Base-by-base conservation (phyloP, 2,113 vertebrate genomes). In the Cnemophilus loriae region DNA sequence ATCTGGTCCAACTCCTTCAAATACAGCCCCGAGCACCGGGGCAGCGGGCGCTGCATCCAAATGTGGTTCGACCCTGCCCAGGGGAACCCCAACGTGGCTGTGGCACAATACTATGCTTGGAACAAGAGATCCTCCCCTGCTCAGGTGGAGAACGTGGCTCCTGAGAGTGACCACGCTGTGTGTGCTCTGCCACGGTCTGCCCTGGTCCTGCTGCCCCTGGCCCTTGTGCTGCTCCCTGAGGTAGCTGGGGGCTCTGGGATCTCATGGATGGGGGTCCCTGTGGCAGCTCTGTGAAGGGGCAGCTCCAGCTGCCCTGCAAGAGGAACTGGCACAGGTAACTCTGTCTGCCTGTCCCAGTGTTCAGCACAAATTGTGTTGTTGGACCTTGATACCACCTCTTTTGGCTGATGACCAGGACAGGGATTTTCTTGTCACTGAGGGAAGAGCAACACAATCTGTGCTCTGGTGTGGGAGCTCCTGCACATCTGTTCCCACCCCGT, bases 1-100 rank as follows among this genome's bases (percentile, higher is more conserved):
- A 98, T 99, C 97, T 99, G 99, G 99, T 99, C 97, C 52, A 74
- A 98, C 23, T 99, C 99, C 10, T 99, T 98, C 97, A 79, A 74
- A 8, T 97, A 97, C 67, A 99, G 97, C 68, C 93, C 91, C 1
- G 85, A 96, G 60, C 79, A 8, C 28, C 98, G 97, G 23, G 96
- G 95, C 77, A 99, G 99, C 0, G 98, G 98, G 3, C 98, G 90
- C 85, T 99, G 99, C 96, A 98, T 99, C 98, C 98, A 99, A 98
- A 96, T 99, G 94, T 99, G 99, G 99, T 99, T 99, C 17, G 91
- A 91, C 3, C 97, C 96, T 0, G n/a, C 95, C 2, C 7, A 56
- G 3, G 96, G 83, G 4, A 98, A 98, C 84, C 98, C 97, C 84
- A 99, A 99, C 4, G 94, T 7, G 55, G 97, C 96, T 0, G 99